Percentiles rank a stretch among this genome's conserved stretches.
These are phyloP conservation scores for Phalacrocorax aristotelis DNA, from an alignment of 2,113 vertebrate genomes.

Conservation along the genomic window DNA sequence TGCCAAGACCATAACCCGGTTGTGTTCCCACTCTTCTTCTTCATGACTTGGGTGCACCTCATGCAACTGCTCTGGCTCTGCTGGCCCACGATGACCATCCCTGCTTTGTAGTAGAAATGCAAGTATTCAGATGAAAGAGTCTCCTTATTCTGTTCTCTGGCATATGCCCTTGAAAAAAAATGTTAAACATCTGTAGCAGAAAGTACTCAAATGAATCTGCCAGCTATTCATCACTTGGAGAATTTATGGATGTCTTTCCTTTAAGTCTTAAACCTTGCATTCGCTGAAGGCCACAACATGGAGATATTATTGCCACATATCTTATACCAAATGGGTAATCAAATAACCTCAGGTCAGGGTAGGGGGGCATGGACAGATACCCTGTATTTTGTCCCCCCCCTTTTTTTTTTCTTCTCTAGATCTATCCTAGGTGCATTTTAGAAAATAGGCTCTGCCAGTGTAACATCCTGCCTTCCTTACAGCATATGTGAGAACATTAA, in stretches of 20 bases:
- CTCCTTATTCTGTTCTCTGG: neutral
- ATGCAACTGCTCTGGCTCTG: neutral
- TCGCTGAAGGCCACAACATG: neutral
- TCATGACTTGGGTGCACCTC: neutral
- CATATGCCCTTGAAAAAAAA: neutral
- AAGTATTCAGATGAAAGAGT: neutral
- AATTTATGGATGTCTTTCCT: neutral
- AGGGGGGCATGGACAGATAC: neutral
- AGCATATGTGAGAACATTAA: neutral
- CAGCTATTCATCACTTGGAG: neutral
- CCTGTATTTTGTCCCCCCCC: rapidly evolving
- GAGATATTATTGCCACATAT: neutral
- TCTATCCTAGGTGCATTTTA: neutral
- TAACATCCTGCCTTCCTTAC: neutral
- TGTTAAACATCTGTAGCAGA: neutral
- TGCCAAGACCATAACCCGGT: neutral
- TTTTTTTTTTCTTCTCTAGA: neutral
- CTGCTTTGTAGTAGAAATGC: neutral
- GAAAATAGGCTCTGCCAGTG: neutral
- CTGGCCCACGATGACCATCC: neutral
- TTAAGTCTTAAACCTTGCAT: conserved; percentile 2
- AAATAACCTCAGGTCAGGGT: neutral
- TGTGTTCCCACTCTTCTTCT: neutral
- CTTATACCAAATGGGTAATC: neutral
- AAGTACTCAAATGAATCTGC: neutral